Evolutionary conservation across 1,140 invertebrate species (phyloP).

Genomic region (Penaeus chinensis): DNA sequence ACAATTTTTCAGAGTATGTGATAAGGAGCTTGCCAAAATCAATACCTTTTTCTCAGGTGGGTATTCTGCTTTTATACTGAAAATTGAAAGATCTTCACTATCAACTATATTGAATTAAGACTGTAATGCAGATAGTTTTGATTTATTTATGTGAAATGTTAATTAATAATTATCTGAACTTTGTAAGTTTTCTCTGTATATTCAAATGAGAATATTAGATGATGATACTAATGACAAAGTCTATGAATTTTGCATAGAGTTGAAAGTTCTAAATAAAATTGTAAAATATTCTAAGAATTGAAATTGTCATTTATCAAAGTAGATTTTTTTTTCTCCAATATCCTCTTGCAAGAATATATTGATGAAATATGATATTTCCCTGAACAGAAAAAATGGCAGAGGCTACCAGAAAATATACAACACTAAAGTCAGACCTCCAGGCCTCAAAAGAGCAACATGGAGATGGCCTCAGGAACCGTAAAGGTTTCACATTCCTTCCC

Average conservation of each 20-base stretch:
- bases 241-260: too few relatives aligned
- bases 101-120: background rate
- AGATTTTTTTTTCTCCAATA: too few relatives aligned
- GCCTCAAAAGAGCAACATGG: constrained; percentile 67
- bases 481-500: constrained; percentile 61
- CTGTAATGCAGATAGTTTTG: background rate
- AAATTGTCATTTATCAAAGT: too few relatives aligned
- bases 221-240: too few relatives aligned
- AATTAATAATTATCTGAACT: too few relatives aligned
- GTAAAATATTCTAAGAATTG: too few relatives aligned
- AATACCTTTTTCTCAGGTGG: constrained; percentile 96
- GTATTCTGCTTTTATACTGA: background rate
- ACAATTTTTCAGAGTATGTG: constrained; percentile 94
- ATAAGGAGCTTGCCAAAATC: constrained; percentile 95
- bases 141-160: too few relatives aligned
- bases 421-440: constrained; percentile 88
- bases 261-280: too few relatives aligned
- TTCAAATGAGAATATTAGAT: too few relatives aligned
- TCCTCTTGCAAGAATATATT: too few relatives aligned
- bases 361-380: constrained; percentile 16
- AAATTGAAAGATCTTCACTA: background rate
- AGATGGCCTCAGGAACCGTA: constrained; percentile 60
- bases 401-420: constrained; percentile 93
- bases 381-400: constrained; percentile 94
- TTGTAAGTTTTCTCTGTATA: too few relatives aligned